Conservation (phyloP, 92 coral and sea anemone genomes). For the Phenganax stokvisi region DNA sequence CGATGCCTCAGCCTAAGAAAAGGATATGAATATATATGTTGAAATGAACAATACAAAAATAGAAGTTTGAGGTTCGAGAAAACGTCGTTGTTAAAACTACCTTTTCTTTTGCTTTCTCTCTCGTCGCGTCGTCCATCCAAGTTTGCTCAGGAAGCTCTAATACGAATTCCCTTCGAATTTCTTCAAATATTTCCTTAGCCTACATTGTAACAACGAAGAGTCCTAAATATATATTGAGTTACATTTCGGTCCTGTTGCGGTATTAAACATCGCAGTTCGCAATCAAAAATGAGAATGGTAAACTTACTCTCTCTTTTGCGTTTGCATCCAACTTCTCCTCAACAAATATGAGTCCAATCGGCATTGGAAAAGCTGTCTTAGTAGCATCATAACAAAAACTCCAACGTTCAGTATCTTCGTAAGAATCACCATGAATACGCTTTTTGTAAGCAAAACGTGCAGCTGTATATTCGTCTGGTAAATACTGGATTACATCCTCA, state of each 20-base stretch:
- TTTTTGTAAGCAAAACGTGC: slow-evolving; percentile 18
- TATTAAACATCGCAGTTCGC: not conserved
- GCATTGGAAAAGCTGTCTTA: slow-evolving; percentile 25
- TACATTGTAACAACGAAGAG: not conserved
- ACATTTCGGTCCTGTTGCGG: not conserved
- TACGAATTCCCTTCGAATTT: slow-evolving; percentile 22
- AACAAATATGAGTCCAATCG: slow-evolving; percentile 32
- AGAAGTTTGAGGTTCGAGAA: not conserved
- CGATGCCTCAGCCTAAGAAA: slow-evolving; percentile 25
- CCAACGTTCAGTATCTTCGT: slow-evolving; percentile 28
- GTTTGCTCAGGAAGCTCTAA: slow-evolving; percentile 15
- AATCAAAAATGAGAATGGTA: not conserved
- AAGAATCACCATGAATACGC: slow-evolving; percentile 7
- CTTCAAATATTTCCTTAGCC: slow-evolving; percentile 38
- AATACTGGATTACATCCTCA: slow-evolving; percentile 18
- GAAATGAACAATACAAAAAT: not conserved
- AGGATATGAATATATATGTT: too few relatives aligned
- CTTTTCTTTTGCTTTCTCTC: slow-evolving; percentile 18
- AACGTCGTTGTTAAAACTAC: not conserved
- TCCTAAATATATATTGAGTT: not conserved
- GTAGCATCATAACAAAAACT: slow-evolving; percentile 10
- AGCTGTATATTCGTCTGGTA: slow-evolving; percentile 10
- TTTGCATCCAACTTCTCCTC: slow-evolving; percentile 8
- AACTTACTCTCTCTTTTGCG: slow-evolving; percentile 31
- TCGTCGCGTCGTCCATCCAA: slow-evolving; percentile 37